phyloP scores from a whole-genome alignment of 1,140 invertebrate genomes.

The Proctacanthus coquilletti region DNA sequence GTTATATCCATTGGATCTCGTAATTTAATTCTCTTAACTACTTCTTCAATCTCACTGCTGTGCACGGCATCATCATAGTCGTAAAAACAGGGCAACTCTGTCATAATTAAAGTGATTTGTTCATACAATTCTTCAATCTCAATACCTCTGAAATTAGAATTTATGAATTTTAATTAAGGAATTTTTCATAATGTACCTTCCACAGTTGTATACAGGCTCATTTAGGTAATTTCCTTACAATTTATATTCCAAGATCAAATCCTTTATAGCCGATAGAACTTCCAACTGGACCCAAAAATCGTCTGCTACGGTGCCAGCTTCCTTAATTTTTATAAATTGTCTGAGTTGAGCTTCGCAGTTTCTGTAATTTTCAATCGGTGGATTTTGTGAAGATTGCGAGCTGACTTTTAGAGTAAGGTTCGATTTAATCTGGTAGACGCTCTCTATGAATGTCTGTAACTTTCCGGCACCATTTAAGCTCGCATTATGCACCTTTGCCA shows the following conservation, averaged over 20 bases:
- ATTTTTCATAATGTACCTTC: conserved; percentile 2
- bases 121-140: conserved; percentile 23
- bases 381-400: conserved; percentile 11
- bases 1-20: conserved; percentile 19
- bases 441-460: conserved; percentile 18
- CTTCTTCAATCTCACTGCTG: conserved; percentile 18
- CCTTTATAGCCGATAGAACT: conserved; percentile 19
- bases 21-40: conserved; percentile 15
- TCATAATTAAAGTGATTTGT: conserved; percentile 18
- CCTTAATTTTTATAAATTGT: conserved; percentile 17
- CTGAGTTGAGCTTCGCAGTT: conserved; percentile 16
- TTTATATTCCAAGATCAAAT: conserved; percentile 17
- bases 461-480: not conserved
- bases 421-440: conserved; percentile 18
- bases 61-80: conserved; percentile 10
- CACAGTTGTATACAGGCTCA: conserved; percentile 11
- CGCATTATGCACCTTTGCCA: not conserved
- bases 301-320: conserved; percentile 14
- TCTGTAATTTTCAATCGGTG: conserved; percentile 14
- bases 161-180: not conserved
- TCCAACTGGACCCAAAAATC: conserved; percentile 22
- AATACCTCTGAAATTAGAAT: conserved; percentile 11
- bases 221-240: not conserved
- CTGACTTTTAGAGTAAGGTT: conserved; percentile 16
- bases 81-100: conserved; percentile 14